phyloP scores from a whole-genome alignment of 2,888 invertebrate species.

The Terebella lapidaria region DNA sequence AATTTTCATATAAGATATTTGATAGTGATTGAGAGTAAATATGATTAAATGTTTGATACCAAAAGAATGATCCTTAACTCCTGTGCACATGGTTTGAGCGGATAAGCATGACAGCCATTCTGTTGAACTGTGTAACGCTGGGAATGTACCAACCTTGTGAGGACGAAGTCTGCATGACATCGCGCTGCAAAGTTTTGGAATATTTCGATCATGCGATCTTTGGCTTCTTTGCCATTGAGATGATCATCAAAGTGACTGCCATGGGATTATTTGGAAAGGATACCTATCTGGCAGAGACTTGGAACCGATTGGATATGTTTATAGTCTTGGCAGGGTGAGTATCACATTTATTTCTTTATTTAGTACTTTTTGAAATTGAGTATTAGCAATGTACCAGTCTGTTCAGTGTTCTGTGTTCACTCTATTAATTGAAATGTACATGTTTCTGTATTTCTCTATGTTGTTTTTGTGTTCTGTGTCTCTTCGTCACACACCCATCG shows the following conservation, averaged over 20 bases:
- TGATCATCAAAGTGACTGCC: constrained; percentile 97
- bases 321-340: constrained; percentile 92
- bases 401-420: too few species aligned
- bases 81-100: constrained; percentile 91
- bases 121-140: constrained; percentile 95
- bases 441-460: too few species aligned
- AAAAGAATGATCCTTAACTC: constrained; percentile 51
- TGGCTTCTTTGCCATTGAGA: constrained; percentile 94
- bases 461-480: too few species aligned
- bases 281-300: constrained; percentile 94
- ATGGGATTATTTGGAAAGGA: constrained; percentile 86
- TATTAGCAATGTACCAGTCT: too few species aligned
- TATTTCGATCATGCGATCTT: constrained; percentile 98
- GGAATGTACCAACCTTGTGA: constrained; percentile 99
- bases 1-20: too few species aligned
- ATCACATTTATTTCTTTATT: background rate
- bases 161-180: constrained; percentile 63
- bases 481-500: too few species aligned
- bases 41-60: too few species aligned
- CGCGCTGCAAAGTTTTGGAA: constrained; percentile 60
- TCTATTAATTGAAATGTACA: too few species aligned
- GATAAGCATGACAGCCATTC: constrained; percentile 94
- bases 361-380: too few species aligned
- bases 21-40: too few species aligned
- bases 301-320: constrained; percentile 98